Conservation (phyloP, 2,888 invertebrate genomes). For the Neoitamus cyanurus region DNA sequence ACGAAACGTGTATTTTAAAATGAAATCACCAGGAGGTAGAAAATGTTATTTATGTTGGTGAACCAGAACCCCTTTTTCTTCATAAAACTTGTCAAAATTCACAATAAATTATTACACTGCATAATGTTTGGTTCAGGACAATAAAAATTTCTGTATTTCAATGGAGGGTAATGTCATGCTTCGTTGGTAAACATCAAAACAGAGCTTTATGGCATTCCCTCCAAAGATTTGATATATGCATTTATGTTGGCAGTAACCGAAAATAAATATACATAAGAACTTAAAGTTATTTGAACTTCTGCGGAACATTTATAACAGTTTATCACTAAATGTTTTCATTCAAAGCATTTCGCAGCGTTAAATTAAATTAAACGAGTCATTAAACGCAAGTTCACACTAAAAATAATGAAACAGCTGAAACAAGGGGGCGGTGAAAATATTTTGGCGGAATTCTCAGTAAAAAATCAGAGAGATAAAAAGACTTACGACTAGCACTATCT, state of each 20-base stretch:
- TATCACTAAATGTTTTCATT: background rate
- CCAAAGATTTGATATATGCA: background rate
- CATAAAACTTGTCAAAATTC: background rate
- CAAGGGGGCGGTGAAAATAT: background rate
- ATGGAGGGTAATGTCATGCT: background rate
- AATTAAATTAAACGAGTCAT: background rate
- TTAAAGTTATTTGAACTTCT: background rate
- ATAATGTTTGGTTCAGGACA: background rate
- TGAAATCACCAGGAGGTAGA: too few species aligned
- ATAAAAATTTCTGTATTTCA: background rate
- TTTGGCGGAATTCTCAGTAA: background rate
- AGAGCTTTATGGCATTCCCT: background rate
- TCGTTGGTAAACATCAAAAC: background rate
- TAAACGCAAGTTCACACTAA: background rate
- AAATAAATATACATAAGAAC: background rate
- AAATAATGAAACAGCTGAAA: background rate
- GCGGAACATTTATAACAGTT: background rate
- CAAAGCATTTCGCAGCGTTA: background rate
- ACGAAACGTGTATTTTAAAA: too few species aligned
- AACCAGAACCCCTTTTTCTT: too few species aligned
- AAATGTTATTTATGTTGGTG: too few species aligned
- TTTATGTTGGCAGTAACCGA: background rate
- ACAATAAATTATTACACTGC: background rate
- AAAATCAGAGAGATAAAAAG: background rate
- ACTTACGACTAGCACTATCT: background rate